Evolutionary conservation across 2,797 vertebrate species (phyloP), one percentile per base, ranked within the genome.

Genomic region (Lemur catta): DNA sequence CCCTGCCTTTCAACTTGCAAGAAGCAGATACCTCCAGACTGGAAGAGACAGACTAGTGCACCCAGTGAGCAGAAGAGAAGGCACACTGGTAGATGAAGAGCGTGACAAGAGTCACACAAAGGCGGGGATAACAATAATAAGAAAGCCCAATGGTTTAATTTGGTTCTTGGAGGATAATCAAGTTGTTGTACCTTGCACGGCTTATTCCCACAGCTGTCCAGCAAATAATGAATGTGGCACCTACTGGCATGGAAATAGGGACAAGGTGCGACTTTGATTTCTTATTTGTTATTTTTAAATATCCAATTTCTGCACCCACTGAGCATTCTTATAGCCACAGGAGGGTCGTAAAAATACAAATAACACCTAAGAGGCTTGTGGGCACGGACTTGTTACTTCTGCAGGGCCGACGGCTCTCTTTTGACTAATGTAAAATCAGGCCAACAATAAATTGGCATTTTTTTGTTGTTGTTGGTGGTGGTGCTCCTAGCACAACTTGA

Each of bases 271-370:
- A 94, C 96, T 98, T 98, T 98, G 98, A 98, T 98, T 98, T 98
- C 95, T 97, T 98, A 97, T 97, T 98, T 98, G 97, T 98, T 98
- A 98, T 97, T 98, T 98, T 98, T 98, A 98, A 98, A 97, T 97
- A 96, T 97, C 95, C 97, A 97, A 97, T 98, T 97, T 92, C 95
- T 96, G 96, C 80, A 97, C 95, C 97, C 96, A 94, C 84, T 95
- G 97, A 97, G 97, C 97, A 98, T 97, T 97, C 90, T 93, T 95
- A 97, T 93, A 97, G 96, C 94, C 98, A 96, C 95, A 96, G 95
- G 97, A 98, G 97, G 93, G 94, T 96, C 92, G 96, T 86, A 96
- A 96, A 98, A 98, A 98, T 91, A 98, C 97, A 98, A 98, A 98
- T 93, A 97, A 98, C 95, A 97, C 46, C 90, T 4, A 55, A 90